A percentile compares a stretch with the other conserved stretches of the same genome.
phyloP scores from a whole-genome alignment of 2,888 invertebrate genomes.

The Polyommatus iphigenia region DNA sequence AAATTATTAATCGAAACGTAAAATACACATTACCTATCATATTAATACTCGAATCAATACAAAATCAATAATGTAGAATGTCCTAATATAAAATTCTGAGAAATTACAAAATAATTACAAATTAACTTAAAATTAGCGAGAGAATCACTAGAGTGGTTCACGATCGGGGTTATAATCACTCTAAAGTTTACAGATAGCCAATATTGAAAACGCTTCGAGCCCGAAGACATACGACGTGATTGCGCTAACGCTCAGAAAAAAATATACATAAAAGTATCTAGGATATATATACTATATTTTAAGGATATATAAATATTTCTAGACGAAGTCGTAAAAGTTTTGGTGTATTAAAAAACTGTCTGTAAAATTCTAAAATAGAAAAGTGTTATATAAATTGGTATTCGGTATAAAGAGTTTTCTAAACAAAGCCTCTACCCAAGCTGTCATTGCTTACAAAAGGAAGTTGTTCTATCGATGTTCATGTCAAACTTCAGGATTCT shows the following conservation, averaged over 20 bases:
- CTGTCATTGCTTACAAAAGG: too few relatives aligned
- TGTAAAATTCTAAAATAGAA: too few relatives aligned
- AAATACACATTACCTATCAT: slow-evolving; percentile 52
- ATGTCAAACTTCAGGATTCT: too few relatives aligned
- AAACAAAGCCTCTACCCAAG: too few relatives aligned
- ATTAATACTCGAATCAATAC: slow-evolving; percentile 59
- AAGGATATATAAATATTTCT: too few relatives aligned
- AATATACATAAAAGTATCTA: neutral
- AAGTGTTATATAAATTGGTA: too few relatives aligned
- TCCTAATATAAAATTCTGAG: slow-evolving; percentile 57
- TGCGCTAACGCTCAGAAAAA: neutral
- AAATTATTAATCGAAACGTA: slow-evolving; percentile 58
- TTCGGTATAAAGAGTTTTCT: too few relatives aligned
- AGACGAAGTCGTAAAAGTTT: neutral
- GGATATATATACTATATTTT: too few relatives aligned
- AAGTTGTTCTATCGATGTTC: too few relatives aligned
- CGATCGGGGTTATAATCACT: slow-evolving; percentile 64
- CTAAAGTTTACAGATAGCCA: slow-evolving; percentile 51
- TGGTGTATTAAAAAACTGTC: neutral
- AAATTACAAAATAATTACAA: slow-evolving; percentile 44
- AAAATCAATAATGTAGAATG: slow-evolving; percentile 54
- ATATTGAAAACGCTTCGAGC: slow-evolving; percentile 54
- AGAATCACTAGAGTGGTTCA: slow-evolving; percentile 47
- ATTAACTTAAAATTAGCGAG: slow-evolving; percentile 45
- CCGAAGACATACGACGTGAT: neutral